Conservation (phyloP, 1,140 invertebrate species). For the Paraescarpia echinospica region DNA sequence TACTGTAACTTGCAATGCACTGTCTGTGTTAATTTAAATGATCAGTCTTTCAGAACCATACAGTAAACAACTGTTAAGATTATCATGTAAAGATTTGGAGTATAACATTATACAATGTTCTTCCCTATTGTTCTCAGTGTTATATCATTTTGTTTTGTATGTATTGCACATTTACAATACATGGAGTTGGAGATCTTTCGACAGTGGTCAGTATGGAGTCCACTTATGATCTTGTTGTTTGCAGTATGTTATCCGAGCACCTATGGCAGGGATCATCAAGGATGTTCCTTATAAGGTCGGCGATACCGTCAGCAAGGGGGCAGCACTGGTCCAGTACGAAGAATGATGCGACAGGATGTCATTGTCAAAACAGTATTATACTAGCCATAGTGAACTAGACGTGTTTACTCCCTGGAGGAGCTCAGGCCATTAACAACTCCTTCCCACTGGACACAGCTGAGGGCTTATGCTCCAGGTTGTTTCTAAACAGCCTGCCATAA, state of each 20-base stretch:
- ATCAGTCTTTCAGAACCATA: no score
- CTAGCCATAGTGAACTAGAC: background rate
- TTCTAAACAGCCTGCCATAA: no score
- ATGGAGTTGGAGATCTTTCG: background rate
- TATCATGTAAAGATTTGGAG: constrained; percentile 8
- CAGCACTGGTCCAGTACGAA: constrained; percentile 63
- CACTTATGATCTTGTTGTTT: constrained; percentile 41
- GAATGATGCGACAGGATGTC: constrained; percentile 18
- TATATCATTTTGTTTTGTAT: no score
- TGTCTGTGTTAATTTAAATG: no score
- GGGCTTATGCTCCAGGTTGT: no score
- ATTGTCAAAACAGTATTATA: background rate
- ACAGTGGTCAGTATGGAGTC: background rate
- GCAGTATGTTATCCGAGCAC: constrained; percentile 81
- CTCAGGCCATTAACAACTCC: background rate
- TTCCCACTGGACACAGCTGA: background rate
- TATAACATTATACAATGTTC: no score
- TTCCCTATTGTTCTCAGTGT: no score
- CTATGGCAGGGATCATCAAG: constrained; percentile 73
- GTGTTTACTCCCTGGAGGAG: background rate
- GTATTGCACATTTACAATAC: no score
- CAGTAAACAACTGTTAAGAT: background rate
- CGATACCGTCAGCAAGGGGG: constrained; percentile 81
- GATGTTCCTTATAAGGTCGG: constrained; percentile 74
- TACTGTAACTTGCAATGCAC: no score